Conservation (phyloP, 1,140 invertebrate genomes). For the Matsumurasca onukii region DNA sequence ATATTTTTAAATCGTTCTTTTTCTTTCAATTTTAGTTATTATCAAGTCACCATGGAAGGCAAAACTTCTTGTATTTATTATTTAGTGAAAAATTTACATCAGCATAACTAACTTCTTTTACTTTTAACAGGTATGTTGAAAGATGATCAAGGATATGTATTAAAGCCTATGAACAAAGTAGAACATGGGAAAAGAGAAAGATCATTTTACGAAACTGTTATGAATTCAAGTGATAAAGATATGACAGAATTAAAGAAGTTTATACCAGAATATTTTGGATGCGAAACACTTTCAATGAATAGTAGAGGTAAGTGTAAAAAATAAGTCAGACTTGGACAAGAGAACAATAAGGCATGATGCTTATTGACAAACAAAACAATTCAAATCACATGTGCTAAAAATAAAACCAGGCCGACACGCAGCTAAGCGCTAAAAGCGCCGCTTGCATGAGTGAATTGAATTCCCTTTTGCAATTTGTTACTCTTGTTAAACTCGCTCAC, state of each 20-base stretch:
- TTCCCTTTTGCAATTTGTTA: too few relatives aligned
- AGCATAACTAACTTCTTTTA: too few relatives aligned
- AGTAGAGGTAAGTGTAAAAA: slow-evolving; percentile 49
- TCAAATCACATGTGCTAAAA: background rate
- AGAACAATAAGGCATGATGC: background rate
- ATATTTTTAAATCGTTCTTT: too few relatives aligned
- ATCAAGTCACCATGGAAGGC: too few relatives aligned
- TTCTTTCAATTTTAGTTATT: too few relatives aligned
- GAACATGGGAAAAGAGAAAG: slow-evolving; percentile 68
- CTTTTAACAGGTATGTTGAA: slow-evolving; percentile 65
- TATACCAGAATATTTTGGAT: slow-evolving; percentile 65
- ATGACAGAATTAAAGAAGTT: slow-evolving; percentile 57
- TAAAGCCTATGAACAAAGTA: slow-evolving; percentile 71
- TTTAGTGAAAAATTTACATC: too few relatives aligned
- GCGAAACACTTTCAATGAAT: slow-evolving; percentile 56
- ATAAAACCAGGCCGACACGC: too few relatives aligned
- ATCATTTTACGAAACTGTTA: slow-evolving; percentile 66
- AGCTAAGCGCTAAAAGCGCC: too few relatives aligned
- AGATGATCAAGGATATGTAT: slow-evolving; percentile 59
- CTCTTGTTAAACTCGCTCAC: background rate
- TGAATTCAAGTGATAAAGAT: slow-evolving; percentile 52
- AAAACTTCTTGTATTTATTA: too few relatives aligned
- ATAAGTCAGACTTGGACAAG: background rate
- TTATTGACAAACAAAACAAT: background rate
- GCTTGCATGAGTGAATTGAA: too few relatives aligned